Conservation (phyloP, 1,140 invertebrate species). For the Ceratina australensis region DNA sequence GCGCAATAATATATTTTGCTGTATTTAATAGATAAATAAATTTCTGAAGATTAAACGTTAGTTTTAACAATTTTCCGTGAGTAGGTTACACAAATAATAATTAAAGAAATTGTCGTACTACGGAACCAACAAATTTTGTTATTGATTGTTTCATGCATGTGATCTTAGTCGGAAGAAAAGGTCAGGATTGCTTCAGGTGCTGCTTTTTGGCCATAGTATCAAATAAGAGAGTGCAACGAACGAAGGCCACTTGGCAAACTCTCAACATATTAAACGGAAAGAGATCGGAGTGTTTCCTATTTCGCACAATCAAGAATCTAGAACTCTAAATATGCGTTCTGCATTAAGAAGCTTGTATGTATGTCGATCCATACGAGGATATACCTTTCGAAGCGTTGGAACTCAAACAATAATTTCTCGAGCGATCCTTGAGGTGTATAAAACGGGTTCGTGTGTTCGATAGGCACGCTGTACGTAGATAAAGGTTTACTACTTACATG, state of each 20-base stretch:
- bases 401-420: not conserved
- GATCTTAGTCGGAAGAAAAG: constrained; percentile 16
- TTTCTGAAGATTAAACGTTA: too few species aligned
- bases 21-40: too few species aligned
- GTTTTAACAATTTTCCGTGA: not conserved
- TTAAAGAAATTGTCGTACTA: too few species aligned
- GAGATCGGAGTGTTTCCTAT: constrained; percentile 11
- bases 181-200: not conserved
- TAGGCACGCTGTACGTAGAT: constrained; percentile 51
- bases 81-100: not conserved
- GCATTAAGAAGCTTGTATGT: constrained; percentile 1
- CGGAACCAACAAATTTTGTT: too few species aligned
- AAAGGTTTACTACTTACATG: constrained; percentile 60
- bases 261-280: not conserved
- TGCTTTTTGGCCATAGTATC: not conserved
- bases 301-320: constrained; percentile 1
- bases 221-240: too few species aligned
- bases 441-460: constrained; percentile 43
- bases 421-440: constrained; percentile 33
- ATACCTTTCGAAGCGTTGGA: constrained; percentile 21
- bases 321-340: constrained; percentile 16
- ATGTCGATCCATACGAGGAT: not conserved
- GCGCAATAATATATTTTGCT: too few species aligned
- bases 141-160: too few species aligned
- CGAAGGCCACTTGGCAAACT: not conserved